Evolutionary conservation across 2,797 vertebrate species (phyloP).

Genomic region (Telmatherina bonti): DNA sequence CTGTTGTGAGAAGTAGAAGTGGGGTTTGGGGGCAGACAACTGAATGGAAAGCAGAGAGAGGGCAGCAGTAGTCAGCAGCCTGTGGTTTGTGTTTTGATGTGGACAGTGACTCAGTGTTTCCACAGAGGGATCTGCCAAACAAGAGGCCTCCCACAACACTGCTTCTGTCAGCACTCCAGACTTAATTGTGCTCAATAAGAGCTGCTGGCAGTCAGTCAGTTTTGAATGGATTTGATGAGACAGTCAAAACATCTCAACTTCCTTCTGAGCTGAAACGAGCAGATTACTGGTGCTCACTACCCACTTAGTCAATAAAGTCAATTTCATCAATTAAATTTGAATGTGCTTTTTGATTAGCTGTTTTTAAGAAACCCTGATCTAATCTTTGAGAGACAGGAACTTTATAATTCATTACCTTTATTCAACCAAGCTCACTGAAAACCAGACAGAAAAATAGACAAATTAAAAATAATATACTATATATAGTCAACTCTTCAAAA

Average conservation of each 20-base stretch:
- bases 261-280: not conserved
- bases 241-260: conserved; percentile 18
- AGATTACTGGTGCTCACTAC: not conserved
- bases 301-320: not conserved
- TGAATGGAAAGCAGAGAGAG: conserved; percentile 17
- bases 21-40: conserved; percentile 4
- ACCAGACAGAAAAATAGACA: too few species aligned
- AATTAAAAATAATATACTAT: too few species aligned
- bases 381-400: too few species aligned
- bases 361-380: too few species aligned
- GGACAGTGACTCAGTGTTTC: conserved; percentile 71
- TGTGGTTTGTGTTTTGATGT: conserved; percentile 49
- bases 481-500: too few species aligned
- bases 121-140: conserved; percentile 59
- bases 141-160: conserved; percentile 54
- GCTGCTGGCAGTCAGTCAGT: conserved; percentile 42
- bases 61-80: conserved; percentile 22
- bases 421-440: too few species aligned
- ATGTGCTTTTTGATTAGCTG: too few species aligned
- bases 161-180: conserved; percentile 54
- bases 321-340: too few species aligned
- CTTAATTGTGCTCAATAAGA: conserved; percentile 29
- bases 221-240: conserved; percentile 34
- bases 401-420: too few species aligned
- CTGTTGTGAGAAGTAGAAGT: conserved; percentile 5